phyloP scores from a whole-genome alignment of 1,140 invertebrate genomes.

The Cardiocondyla obscurior region DNA sequence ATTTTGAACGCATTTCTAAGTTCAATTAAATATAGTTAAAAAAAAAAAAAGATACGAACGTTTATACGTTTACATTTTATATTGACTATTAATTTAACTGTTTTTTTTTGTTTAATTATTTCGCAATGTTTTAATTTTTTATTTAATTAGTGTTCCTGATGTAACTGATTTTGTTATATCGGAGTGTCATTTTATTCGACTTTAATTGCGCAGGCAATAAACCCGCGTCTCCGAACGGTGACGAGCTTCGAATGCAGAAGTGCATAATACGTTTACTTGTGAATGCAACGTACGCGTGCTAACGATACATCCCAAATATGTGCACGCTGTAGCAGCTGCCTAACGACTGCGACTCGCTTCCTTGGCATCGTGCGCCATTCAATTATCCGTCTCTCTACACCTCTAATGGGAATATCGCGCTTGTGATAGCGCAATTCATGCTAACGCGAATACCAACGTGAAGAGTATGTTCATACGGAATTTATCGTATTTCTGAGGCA shows the following conservation, averaged over 20 bases:
- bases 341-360: slow-evolving; percentile 57
- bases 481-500: neutral
- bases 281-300: slow-evolving; percentile 3
- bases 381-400: slow-evolving; percentile 60
- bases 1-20: too few relatives aligned
- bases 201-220: slow-evolving; percentile 26
- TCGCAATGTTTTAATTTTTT: neutral
- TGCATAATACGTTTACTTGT: slow-evolving; percentile 47
- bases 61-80: too few relatives aligned
- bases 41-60: too few relatives aligned
- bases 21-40: too few relatives aligned
- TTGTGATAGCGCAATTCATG: slow-evolving; percentile 47
- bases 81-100: neutral
- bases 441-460: slow-evolving; percentile 57
- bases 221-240: neutral
- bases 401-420: slow-evolving; percentile 56
- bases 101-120: neutral
- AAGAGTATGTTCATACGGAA: neutral
- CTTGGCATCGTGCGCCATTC: slow-evolving; percentile 58
- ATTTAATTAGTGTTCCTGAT: neutral
- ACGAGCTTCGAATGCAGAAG: slow-evolving; percentile 2
- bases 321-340: slow-evolving; percentile 48
- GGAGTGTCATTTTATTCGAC: neutral
- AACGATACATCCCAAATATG: slow-evolving; percentile 54
- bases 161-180: neutral